Evolutionary conservation across 2,888 invertebrate genomes (phyloP), one percentile per base, ranked within the genome.

Genomic region (Ichneumoninae sp.): DNA sequence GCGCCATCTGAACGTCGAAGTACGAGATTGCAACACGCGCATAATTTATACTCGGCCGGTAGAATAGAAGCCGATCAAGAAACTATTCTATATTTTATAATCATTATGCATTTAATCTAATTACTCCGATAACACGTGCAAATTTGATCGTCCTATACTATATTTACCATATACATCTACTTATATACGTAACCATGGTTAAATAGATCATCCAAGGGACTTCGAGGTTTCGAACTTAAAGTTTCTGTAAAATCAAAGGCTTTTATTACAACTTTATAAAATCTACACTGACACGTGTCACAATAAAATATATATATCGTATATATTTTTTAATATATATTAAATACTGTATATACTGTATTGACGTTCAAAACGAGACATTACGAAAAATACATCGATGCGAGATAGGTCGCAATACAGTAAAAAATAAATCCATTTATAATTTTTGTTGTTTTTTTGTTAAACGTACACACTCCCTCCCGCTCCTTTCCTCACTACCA

Each of bases 221-320:
- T 60, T 36, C 6, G n/a, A 65, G 50, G 54, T 30, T 40, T 40
- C 52, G 52, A 57, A 66, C 57, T 50, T 36, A 82, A 71, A 69
- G 47, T 65, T 81, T 79, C 81, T 74, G 19, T 89, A 89, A 90
- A 91, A 91, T 92, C 88, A 90, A 91, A 89, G 90, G 81, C 86
- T 90, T 92, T 93, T 93, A 93, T 93, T 93, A 92, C 92, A 93
- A 93, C 90, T 89, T 93, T 93, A 93, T 92, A 93, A 93, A 93
- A 93, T 92, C 92, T 93, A 92, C 91, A 90, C 88, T 83, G 69
- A 69, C 71, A 57, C 70, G 65, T 85, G 75, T 78, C 63, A 79
- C 76, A 70, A 82, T 77, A 63, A 68, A 79, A 77, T 81, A 76
- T 69, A 77, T 74, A 47, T 47, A 47, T 47, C 13, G 57, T 57